Conservation (phyloP, 2,113 vertebrate genomes). For the Ceuthmochares aereus region DNA sequence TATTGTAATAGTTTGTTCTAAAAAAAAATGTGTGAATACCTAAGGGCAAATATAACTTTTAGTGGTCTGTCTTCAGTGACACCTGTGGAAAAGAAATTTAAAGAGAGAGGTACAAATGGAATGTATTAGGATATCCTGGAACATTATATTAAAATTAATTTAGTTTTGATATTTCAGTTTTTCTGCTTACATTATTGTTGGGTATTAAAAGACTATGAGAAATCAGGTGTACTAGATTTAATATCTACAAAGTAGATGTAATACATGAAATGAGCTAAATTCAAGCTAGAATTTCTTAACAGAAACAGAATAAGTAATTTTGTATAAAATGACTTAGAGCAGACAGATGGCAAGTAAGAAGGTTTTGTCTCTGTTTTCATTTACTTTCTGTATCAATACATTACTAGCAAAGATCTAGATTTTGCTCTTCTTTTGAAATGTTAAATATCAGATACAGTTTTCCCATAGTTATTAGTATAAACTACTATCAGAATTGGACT, state of each 20-base stretch:
- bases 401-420: neutral
- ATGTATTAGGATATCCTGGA: neutral
- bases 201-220: neutral
- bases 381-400: neutral
- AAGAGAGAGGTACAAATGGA: neutral
- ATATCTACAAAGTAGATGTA: neutral
- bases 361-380: neutral
- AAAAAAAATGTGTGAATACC: neutral
- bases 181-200: neutral
- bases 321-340: neutral
- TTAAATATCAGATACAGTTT: neutral
- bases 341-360: slow-evolving; percentile 23
- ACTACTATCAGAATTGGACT: neutral
- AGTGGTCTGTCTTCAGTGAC: neutral
- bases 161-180: neutral
- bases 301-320: neutral
- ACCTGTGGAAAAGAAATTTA: neutral
- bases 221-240: neutral
- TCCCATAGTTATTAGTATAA: neutral
- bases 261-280: neutral
- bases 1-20: neutral
- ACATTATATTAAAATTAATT: neutral
- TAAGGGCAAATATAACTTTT: neutral
- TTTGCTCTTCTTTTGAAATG: neutral
- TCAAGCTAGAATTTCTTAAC: neutral